Conservation (phyloP, 1,140 invertebrate genomes). For the Zaprionus tsacasi region DNA sequence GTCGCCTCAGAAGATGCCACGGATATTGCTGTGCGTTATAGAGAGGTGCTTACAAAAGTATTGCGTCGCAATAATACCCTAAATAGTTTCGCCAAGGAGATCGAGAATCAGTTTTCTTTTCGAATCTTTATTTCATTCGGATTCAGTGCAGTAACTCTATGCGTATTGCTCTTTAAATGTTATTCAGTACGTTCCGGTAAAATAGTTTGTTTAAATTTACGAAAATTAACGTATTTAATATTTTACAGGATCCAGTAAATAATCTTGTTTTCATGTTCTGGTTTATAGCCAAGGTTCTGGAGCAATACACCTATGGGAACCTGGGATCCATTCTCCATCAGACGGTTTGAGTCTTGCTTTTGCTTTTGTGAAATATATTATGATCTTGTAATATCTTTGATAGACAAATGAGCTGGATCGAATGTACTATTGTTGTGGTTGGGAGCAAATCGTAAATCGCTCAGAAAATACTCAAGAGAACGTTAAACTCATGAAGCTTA, state of each 20-base stretch:
- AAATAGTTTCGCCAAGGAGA: constrained; percentile 35
- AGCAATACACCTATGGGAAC: constrained; percentile 19
- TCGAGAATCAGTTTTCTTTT: constrained; percentile 38
- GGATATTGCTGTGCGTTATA: constrained; percentile 15
- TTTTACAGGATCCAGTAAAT: constrained; percentile 10
- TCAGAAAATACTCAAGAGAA: constrained; percentile 38
- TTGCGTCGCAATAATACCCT: constrained; percentile 29
- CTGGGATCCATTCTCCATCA: constrained; percentile 21
- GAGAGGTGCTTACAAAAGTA: constrained; percentile 8
- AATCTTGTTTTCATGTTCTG: constrained; percentile 19
- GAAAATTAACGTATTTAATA: neutral
- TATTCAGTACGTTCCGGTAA: constrained; percentile 24
- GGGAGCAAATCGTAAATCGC: constrained; percentile 34
- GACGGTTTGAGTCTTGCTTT: constrained; percentile 7
- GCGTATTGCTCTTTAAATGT: constrained; percentile 34
- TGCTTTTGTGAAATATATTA: neutral
- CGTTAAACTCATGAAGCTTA: constrained; percentile 46
- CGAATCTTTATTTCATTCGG: constrained; percentile 42
- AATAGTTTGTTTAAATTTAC: no score
- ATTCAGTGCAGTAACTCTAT: constrained; percentile 30
- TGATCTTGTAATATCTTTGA: neutral
- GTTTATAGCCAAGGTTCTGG: constrained; percentile 29
- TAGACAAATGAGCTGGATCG: constrained; percentile 41
- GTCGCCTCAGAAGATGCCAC: neutral
- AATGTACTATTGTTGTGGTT: constrained; percentile 38